Conservation (phyloP, 2,113 vertebrate genomes). For the Rhineura floridana region DNA sequence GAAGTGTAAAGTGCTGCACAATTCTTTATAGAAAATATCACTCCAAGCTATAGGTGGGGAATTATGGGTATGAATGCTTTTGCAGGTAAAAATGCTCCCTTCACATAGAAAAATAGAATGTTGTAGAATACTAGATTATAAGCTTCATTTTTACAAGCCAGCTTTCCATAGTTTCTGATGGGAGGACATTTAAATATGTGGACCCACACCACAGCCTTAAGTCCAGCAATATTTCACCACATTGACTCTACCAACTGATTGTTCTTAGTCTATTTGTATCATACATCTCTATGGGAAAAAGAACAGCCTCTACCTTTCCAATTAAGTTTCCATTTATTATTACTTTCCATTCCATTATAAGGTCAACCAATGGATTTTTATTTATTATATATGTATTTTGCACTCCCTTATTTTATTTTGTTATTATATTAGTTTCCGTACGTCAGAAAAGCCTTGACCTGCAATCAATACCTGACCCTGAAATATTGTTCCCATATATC, state of each 20-base stretch:
- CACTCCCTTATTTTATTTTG: not conserved
- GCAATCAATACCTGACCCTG: constrained; percentile 11
- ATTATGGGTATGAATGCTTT: not conserved
- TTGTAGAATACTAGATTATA: not conserved
- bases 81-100: not conserved
- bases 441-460: constrained; percentile 8
- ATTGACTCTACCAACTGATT: not conserved
- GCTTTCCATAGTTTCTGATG: not conserved
- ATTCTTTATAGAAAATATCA: too few species aligned
- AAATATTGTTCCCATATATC: constrained; percentile 20
- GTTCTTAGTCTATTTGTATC: not conserved
- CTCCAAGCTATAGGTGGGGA: not conserved
- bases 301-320: not conserved
- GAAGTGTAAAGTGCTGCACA: not conserved
- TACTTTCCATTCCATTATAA: not conserved
- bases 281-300: not conserved
- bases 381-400: constrained; percentile 6
- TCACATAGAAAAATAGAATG: not conserved
- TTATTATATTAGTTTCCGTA: constrained; percentile 9
- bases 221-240: not conserved
- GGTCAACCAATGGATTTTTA: not conserved
- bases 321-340: not conserved
- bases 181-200: not conserved
- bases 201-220: not conserved
- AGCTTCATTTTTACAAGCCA: not conserved